phyloP scores from a whole-genome alignment of 2,888 invertebrate genomes.

The Cerceris ruficornis region DNA sequence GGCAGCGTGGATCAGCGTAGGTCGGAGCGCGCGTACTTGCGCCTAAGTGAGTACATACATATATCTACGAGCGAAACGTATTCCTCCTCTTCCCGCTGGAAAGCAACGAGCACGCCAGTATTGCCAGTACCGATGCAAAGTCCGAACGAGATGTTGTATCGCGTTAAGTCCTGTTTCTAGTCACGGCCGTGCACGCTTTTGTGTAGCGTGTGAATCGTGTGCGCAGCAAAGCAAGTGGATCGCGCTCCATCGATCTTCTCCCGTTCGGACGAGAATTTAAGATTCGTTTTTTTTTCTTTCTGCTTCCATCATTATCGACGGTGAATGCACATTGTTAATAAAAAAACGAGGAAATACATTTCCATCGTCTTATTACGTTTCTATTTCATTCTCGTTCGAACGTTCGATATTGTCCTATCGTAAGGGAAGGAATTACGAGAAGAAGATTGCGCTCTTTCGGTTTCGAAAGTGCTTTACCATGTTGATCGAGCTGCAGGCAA shows the following conservation, averaged over 20 bases:
- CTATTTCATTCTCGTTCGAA: no score
- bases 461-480: slow-evolving; percentile 49
- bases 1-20: neutral
- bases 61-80: slow-evolving; percentile 8
- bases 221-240: slow-evolving; percentile 25
- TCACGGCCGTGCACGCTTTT: slow-evolving; percentile 40
- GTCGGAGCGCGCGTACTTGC: slow-evolving; percentile 29
- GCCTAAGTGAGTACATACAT: slow-evolving; percentile 7
- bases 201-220: slow-evolving; percentile 42
- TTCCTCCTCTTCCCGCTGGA: slow-evolving; percentile 17
- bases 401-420: no score
- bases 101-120: slow-evolving; percentile 33
- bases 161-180: slow-evolving; percentile 47
- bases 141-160: slow-evolving; percentile 42
- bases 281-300: no score
- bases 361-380: no score
- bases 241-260: neutral
- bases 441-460: slow-evolving; percentile 1
- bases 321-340: no score
- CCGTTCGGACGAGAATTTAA: no score
- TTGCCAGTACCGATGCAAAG: slow-evolving; percentile 49
- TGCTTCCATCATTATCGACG: no score
- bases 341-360: no score
- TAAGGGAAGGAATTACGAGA: no score
- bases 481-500: slow-evolving; percentile 65